Evolutionary conservation across 35 echinoderm and acorn worm genomes (phyloP).

Genomic region (Heliocidaris erythrogramma): DNA sequence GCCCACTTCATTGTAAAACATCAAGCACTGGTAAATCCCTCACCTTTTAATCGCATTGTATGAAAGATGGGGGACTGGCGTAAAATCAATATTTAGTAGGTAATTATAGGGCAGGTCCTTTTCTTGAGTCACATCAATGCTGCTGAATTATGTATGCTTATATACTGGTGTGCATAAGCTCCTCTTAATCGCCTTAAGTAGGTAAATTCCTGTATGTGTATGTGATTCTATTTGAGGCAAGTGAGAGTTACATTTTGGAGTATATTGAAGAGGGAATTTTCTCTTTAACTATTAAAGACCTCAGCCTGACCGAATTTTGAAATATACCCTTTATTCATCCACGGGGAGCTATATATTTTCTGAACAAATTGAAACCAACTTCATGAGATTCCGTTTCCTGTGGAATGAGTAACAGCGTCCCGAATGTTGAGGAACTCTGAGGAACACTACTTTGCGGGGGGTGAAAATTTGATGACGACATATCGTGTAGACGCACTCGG

Average conservation of each 20-base stretch:
- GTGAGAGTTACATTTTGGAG: not conserved
- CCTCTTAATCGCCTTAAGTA: not conserved
- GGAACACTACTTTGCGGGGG: too few species aligned
- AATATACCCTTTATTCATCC: too few species aligned
- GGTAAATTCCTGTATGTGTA: not conserved
- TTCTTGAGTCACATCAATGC: not conserved
- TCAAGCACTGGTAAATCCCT: not conserved
- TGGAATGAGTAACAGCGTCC: too few species aligned
- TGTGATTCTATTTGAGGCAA: not conserved
- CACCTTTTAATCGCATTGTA: not conserved
- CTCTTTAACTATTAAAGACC: not conserved
- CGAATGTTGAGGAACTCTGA: too few species aligned
- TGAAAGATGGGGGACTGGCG: not conserved
- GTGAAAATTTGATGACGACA: too few species aligned
- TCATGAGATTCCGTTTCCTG: too few species aligned
- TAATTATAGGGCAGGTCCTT: not conserved
- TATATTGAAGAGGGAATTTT: not conserved
- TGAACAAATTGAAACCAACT: too few species aligned
- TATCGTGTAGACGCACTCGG: too few species aligned
- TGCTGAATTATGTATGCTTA: constrained; percentile 15
- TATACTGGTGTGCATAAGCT: not conserved
- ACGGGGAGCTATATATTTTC: too few species aligned
- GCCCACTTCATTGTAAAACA: not conserved
- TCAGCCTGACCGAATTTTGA: too few species aligned
- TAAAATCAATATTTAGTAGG: constrained; percentile 25